Evolutionary conservation across 2,888 invertebrate species (phyloP), one percentile per base, ranked within the genome.

Genomic region (Andrena dorsata): DNA sequence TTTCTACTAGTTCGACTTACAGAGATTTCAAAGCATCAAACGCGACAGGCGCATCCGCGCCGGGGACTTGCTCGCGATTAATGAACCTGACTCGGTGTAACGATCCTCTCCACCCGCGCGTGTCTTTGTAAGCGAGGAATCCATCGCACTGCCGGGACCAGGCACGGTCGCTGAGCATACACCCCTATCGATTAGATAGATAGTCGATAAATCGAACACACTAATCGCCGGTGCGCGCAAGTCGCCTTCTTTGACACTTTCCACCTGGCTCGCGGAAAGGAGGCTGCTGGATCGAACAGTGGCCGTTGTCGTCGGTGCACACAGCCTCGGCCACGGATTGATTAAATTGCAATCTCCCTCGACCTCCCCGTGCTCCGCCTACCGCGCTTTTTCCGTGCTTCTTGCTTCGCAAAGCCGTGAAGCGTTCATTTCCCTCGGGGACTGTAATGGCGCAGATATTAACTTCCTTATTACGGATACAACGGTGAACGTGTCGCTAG

Each of bases 261-360:
- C 49, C 71, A 6, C 13, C 49, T 26, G 20, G 26, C 30, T n/a
- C 26, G 3, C 20, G 8, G 61, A 30, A 53, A 47, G 68, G 26
- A 47, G 41, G 49, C 53, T 47, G 41, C 56, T 47, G 26, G 74
- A 74, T 83, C 73, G 74, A 81, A 76, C 63, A 47, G 60, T 65
- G 73, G 28, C 28, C 79, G 74, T 76, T 69, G 47, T 65, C 77
- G 61, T 13, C 32, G 65, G 28, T 51, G 78, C 60, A 51, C 74
- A 65, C 77, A 56, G 56, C 64, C 68, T 5, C 47, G 64, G 41
- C 61, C 53, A 41, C 32, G 41, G 84, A 83, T 83, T 83, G 84
- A 84, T 84, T 83, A 83, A 84, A 79, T 83, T 84, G 83, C 82
- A 74, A 83, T 80, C 76, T 79, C 69, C 56, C 69, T n/a, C 49